phyloP scores from a whole-genome alignment of 2,113 vertebrate species.

The Elephantulus edwardii region DNA sequence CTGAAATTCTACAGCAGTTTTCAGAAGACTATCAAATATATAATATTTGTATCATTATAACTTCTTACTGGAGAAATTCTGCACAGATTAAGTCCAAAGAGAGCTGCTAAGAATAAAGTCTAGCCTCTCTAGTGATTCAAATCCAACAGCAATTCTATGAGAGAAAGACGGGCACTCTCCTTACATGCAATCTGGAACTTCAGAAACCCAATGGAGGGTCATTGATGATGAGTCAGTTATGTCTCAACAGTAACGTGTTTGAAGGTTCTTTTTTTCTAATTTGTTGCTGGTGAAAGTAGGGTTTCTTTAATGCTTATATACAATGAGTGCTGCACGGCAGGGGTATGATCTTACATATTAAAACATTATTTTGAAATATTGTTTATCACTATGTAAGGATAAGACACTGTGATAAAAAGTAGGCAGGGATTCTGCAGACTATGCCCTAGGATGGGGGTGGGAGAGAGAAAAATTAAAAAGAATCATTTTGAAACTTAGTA shows the following conservation, averaged over 20 bases:
- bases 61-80: not conserved
- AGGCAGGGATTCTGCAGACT: not conserved
- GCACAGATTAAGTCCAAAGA: no score
- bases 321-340: no score
- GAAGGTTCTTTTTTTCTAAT: no score
- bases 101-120: no score
- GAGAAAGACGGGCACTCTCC: no score
- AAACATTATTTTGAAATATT: conserved; percentile 3
- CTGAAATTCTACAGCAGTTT: not conserved
- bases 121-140: no score
- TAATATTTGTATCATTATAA: not conserved
- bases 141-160: no score
- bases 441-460: not conserved
- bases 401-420: not conserved
- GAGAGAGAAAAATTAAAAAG: not conserved
- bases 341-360: not conserved
- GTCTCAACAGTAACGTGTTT: no score
- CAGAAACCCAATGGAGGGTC: no score
- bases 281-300: not conserved
- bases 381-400: conserved; percentile 20
- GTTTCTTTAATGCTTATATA: no score
- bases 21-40: not conserved
- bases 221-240: no score
- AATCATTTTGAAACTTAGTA: not conserved
- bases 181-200: no score